Evolutionary conservation across 1,140 invertebrate species (phyloP).

Genomic region (Tetramorium parvispinum): DNA sequence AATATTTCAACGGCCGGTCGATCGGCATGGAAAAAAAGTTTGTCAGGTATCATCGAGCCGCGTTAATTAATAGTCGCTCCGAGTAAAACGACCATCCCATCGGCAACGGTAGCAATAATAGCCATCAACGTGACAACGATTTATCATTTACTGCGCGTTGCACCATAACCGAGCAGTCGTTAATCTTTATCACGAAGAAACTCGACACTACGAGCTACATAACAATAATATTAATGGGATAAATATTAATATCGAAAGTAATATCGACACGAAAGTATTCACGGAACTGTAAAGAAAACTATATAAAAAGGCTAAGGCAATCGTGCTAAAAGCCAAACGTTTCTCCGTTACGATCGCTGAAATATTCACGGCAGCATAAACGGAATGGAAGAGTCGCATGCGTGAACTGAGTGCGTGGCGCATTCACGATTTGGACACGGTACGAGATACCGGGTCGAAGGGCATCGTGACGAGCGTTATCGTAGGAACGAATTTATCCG

Average conservation of each 20-base stretch:
- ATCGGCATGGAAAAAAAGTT: not conserved
- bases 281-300: not conserved
- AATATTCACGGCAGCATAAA: constrained; percentile 4
- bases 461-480: not conserved
- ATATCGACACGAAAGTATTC: not conserved
- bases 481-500: not conserved
- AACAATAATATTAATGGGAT: constrained; percentile 33
- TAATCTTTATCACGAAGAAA: constrained; percentile 52
- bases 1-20: constrained; percentile 29
- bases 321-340: not conserved
- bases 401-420: not conserved
- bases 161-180: constrained; percentile 30
- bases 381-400: not conserved
- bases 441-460: not conserved
- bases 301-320: not conserved
- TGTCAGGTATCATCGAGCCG: constrained; percentile 19
- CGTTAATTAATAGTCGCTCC: constrained; percentile 58
- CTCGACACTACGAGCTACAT: not conserved
- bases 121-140: constrained; percentile 42
- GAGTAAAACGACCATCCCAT: constrained; percentile 44
- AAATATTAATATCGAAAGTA: constrained; percentile 27
- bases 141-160: constrained; percentile 47
- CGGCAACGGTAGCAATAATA: constrained; percentile 53
- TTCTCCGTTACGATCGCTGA: not conserved
- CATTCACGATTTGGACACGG: not conserved